phyloP scores from a whole-genome alignment of 2,888 invertebrate species.

The Pachliopta kotzebuea region DNA sequence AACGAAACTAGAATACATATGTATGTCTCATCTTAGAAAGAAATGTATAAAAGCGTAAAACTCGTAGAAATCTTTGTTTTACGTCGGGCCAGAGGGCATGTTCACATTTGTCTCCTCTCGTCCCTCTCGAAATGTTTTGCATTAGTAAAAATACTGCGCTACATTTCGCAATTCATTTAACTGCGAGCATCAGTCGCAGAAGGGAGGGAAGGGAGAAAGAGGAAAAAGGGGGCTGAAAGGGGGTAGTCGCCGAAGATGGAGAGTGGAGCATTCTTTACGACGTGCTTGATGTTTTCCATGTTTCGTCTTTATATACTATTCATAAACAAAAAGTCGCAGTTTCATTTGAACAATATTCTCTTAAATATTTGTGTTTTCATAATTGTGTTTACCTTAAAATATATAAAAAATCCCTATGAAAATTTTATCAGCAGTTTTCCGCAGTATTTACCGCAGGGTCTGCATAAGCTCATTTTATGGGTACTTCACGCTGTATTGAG shows the following conservation, averaged over 20 bases:
- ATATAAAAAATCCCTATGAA: too few relatives aligned
- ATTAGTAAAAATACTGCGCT: conserved; percentile 20
- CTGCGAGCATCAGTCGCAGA: conserved; percentile 5
- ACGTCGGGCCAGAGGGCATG: conserved; percentile 6
- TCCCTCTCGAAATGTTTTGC: conserved; percentile 8
- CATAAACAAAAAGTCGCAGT: not conserved
- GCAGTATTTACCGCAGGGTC: conserved; percentile 27
- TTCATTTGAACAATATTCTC: not conserved
- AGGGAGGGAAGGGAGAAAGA: not conserved
- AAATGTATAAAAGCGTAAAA: not conserved
- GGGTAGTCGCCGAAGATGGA: conserved; percentile 8
- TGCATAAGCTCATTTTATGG: conserved; percentile 54
- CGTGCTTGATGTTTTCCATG: conserved; percentile 2
- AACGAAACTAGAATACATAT: too few relatives aligned
- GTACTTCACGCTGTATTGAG: conserved; percentile 47
- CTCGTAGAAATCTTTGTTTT: conserved; percentile 1
- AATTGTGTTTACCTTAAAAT: too few relatives aligned
- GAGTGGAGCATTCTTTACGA: conserved; percentile 2
- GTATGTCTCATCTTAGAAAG: not conserved
- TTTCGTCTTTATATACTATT: not conserved
- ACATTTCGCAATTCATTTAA: conserved; percentile 37
- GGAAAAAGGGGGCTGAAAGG: not conserved
- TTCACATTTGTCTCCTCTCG: conserved; percentile 6
- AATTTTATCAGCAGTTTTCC: conserved; percentile 6
- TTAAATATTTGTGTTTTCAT: too few relatives aligned